Conservation (phyloP, 2,888 invertebrate species). For the Andrena hattorfiana region DNA sequence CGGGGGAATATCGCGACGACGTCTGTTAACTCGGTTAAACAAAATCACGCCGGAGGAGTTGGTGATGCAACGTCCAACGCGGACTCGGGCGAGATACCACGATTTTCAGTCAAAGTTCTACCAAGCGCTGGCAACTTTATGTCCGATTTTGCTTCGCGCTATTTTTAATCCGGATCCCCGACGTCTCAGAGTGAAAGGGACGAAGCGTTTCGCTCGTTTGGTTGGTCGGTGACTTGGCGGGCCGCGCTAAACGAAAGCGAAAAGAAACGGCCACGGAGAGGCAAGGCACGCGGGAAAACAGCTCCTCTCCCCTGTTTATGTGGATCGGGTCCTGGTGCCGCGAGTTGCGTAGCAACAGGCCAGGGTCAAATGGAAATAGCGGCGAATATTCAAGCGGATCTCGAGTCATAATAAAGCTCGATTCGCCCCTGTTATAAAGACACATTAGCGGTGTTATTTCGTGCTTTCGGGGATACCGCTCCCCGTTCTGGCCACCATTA, state of each 20-base stretch:
- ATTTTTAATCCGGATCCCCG: conserved; percentile 17
- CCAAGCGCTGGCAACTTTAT: background rate
- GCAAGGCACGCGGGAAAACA: conserved; percentile 44
- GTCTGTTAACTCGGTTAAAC: background rate
- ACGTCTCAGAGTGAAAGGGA: conserved; percentile 8
- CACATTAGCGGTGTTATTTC: conserved; percentile 69
- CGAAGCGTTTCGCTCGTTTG: conserved; percentile 48
- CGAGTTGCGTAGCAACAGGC: conserved; percentile 60
- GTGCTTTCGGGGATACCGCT: conserved; percentile 48
- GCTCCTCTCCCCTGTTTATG: background rate
- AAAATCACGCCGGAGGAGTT: background rate
- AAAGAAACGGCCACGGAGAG: conserved; percentile 10
- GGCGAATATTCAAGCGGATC: conserved; percentile 65
- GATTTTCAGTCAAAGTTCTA: background rate
- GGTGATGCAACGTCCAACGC: background rate
- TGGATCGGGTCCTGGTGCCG: conserved; percentile 5
- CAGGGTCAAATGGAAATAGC: conserved; percentile 54
- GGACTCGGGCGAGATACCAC: background rate
- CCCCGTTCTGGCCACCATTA: conserved; percentile 59
- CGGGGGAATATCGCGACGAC: background rate
- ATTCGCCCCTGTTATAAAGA: conserved; percentile 70
- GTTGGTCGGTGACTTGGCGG: conserved; percentile 32
- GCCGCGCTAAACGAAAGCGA: conserved; percentile 42
- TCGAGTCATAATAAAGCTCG: conserved; percentile 70
- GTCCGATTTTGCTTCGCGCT: background rate